phyloP scores from a whole-genome alignment of 2,888 invertebrate species.

The Rotaria sp. region DNA sequence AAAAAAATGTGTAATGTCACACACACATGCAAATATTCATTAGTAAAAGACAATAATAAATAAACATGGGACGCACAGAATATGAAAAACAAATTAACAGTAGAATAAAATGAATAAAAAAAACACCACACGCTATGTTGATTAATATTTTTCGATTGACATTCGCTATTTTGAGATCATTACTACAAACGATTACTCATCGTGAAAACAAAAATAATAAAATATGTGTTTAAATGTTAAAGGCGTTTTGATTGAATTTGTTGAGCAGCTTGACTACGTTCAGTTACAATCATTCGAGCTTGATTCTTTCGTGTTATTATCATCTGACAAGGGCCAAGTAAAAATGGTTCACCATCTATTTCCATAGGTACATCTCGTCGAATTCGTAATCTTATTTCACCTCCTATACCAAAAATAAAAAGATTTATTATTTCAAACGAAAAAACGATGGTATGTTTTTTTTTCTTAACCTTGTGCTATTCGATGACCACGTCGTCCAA shows the following conservation, averaged over 20 bases:
- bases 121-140: no score
- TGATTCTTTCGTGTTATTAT: conserved; percentile 38
- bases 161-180: not conserved
- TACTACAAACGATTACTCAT: not conserved
- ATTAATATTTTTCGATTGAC: no score
- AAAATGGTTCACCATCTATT: conserved; percentile 39
- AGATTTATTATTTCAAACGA: not conserved
- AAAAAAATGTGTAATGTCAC: not conserved
- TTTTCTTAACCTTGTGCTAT: not conserved
- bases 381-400: conserved; percentile 23
- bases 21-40: not conserved
- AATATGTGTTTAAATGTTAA: not conserved
- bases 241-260: not conserved
- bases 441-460: not conserved
- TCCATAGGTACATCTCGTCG: conserved; percentile 33
- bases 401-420: not conserved
- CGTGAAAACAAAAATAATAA: not conserved
- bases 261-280: not conserved
- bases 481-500: not conserved
- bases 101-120: no score
- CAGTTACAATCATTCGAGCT: conserved; percentile 26
- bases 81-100: no score
- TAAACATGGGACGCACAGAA: not conserved
- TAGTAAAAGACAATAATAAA: not conserved
- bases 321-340: conserved; percentile 34